phyloP scores from a whole-genome alignment of 1,140 invertebrate species.

The Manduca sexta region DNA sequence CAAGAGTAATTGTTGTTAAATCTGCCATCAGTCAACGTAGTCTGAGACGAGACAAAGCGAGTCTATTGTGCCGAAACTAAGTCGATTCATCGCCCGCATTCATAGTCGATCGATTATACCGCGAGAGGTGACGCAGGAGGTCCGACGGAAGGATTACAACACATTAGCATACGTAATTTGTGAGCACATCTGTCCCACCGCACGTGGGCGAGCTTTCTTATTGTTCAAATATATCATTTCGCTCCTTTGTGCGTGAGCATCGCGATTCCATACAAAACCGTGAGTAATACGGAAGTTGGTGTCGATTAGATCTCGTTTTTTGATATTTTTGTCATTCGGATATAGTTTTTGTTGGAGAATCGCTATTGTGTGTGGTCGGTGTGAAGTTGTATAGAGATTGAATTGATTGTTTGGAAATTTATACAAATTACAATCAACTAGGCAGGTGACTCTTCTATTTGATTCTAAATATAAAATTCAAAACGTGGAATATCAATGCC shows the following conservation, averaged over 20 bases:
- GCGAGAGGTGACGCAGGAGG: slow-evolving; percentile 35
- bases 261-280: background rate
- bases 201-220: slow-evolving; percentile 39
- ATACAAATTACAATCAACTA: background rate
- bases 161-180: slow-evolving; percentile 50
- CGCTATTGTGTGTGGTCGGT: too few species aligned
- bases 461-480: too few species aligned
- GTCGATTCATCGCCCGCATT: slow-evolving; percentile 23
- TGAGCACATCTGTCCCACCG: slow-evolving; percentile 34
- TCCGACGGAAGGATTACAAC: slow-evolving; percentile 48
- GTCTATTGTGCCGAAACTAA: slow-evolving; percentile 15
- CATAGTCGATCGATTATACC: slow-evolving; percentile 52
- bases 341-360: too few species aligned
- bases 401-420: too few species aligned
- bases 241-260: slow-evolving; percentile 5
- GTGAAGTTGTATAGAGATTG: too few species aligned
- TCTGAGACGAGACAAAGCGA: slow-evolving; percentile 18
- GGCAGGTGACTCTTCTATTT: too few species aligned
- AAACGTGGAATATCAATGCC: too few species aligned
- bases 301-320: slow-evolving; percentile 2
- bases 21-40: background rate
- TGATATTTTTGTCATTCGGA: slow-evolving; percentile 22
- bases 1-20: slow-evolving; percentile 2
- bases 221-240: slow-evolving; percentile 18
- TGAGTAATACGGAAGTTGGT: slow-evolving; percentile 1